Percentiles rank a stretch among this genome's conserved stretches.
phyloP scores from a whole-genome alignment of 2,113 vertebrate species.

The Scomber japonicus region DNA sequence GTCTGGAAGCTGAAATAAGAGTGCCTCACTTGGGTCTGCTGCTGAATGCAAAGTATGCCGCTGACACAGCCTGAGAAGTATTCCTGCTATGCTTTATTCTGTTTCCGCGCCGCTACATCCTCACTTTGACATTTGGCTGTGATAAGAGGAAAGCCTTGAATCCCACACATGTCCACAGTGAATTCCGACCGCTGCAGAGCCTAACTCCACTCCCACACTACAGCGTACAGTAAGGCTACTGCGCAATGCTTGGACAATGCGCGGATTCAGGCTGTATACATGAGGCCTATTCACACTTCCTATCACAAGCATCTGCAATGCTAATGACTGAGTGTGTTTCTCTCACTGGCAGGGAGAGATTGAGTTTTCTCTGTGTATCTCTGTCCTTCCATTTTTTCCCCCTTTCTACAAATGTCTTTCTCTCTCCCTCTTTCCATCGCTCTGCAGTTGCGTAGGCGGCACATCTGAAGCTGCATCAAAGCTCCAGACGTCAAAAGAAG shows the following conservation, averaged over 20 bases:
- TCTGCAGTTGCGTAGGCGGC: constrained; percentile 61
- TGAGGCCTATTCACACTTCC: constrained; percentile 85
- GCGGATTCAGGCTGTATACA: constrained; percentile 87
- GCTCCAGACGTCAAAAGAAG: constrained; percentile 64
- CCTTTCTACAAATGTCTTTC: constrained; percentile 34
- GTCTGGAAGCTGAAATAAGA: constrained; percentile 39
- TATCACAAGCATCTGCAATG: constrained; percentile 87
- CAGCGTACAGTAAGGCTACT: constrained; percentile 61
- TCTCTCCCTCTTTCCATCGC: constrained; percentile 12
- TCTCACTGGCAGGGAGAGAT: constrained; percentile 53
- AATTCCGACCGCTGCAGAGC: constrained; percentile 73
- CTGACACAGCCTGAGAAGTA: constrained; percentile 80
- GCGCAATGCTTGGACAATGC: constrained; percentile 84
- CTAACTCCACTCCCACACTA: constrained; percentile 72
- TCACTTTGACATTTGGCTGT: constrained; percentile 84
- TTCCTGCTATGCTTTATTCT: constrained; percentile 83
- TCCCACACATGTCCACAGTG: constrained; percentile 84
- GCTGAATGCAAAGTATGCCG: constrained; percentile 74
- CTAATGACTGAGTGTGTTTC: constrained; percentile 81
- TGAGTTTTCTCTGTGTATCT: constrained; percentile 64
- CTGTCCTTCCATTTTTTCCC: constrained; percentile 39
- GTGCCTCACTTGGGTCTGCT: constrained; percentile 51
- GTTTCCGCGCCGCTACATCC: constrained; percentile 80
- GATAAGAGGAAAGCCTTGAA: constrained; percentile 86
- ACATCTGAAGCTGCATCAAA: constrained; percentile 72